Evolutionary conservation across 2,888 invertebrate species (phyloP), one percentile per base, ranked within the genome.

Genomic region (Luperina nickerlii): DNA sequence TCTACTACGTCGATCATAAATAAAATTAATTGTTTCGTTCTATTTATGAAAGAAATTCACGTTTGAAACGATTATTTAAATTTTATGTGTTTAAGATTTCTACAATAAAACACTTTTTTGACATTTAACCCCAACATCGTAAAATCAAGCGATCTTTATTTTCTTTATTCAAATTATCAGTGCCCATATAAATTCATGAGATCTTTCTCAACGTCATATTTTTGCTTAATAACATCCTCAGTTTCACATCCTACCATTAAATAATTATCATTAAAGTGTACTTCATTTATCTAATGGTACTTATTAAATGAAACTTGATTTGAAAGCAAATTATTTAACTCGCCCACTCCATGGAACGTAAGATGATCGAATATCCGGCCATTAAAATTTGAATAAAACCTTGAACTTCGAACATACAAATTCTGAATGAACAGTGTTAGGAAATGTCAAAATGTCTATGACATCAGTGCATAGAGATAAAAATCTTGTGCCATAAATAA

Each of bases 241-340:
- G 82, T 85, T 79, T 87, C 79, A 87, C 82, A 84, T 83, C 88
- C 83, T 74, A 85, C 66, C 82, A 87, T 89, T 89, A 84, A 85
- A 85, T 89, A 81, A 89, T 89, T 79, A 89, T 88, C 78, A 89
- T 89, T 85, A 83, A 70, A 71, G 63, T 76, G 76, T 79, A 82
- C 79, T 81, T 81, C 83, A 81, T 78, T 89, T 81, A 81, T 88
- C 73, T 88, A 84, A 88, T 89, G 74, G 66, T 72, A 72, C 72
- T 78, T 82, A 89, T 87, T 83, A 83, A 81, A 89, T 85, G 82
- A 76, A 88, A 85, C 87, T 84, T 20, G 75, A 85, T 87, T 80
- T 83, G 78, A 84, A 83, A 83, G 90, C 67, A 60, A 85, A 85
- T 82, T 72, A 87, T 87, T 89, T 84, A 79, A 82, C 83, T 83